Percentiles rank a stretch among this genome's conserved stretches.
These are phyloP conservation scores for Hippocampus comes DNA, from an alignment of 2,113 vertebrate genomes.

Conservation along the genomic window DNA sequence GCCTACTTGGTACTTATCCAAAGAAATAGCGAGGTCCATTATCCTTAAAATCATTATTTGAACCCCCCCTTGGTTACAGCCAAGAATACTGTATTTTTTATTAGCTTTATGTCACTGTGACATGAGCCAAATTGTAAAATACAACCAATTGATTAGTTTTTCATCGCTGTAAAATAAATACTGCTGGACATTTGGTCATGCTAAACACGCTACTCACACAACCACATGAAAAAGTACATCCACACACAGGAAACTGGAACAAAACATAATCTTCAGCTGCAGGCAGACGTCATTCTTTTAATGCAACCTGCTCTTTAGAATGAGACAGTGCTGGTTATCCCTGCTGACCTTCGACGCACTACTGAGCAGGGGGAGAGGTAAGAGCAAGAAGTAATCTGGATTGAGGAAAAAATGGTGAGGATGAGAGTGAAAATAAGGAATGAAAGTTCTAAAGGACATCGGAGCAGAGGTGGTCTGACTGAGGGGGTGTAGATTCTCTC, in stretches of 20 bases:
- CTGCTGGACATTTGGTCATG: neutral
- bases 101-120: neutral
- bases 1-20: too few species aligned
- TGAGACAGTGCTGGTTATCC: conserved; percentile 4
- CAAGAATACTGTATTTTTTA: neutral
- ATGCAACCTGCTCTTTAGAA: neutral
- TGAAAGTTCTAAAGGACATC: conserved; percentile 6
- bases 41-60: neutral
- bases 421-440: conserved; percentile 24
- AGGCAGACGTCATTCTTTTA: neutral
- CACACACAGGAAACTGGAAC: neutral
- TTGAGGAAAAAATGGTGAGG: conserved; percentile 10
- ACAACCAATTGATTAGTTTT: neutral
- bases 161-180: neutral
- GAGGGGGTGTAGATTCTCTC: neutral
- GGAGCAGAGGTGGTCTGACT: conserved; percentile 21
- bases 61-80: neutral
- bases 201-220: neutral
- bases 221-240: neutral
- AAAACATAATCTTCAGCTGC: neutral
- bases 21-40: neutral
- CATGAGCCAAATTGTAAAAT: neutral
- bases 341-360: conserved; percentile 32
- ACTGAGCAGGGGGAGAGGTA: neutral
- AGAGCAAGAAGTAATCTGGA: conserved; percentile 18